Base-by-base conservation (phyloP, 2,113 vertebrate species). In the Choloepus hoffmanni region DNA sequence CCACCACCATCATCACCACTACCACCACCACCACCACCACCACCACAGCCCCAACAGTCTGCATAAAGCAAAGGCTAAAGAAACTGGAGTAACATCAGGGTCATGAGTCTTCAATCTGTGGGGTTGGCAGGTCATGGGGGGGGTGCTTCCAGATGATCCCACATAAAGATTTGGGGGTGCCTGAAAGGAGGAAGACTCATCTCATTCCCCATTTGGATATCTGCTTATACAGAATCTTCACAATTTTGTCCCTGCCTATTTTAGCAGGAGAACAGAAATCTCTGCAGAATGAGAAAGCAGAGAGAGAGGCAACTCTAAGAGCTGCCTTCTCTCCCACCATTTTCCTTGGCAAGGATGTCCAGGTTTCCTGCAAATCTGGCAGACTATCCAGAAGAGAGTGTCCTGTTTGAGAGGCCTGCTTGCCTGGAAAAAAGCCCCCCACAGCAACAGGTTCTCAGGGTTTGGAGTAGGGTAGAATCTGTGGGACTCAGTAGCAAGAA, bases 401-500 rank as follows among this genome's bases (percentile, higher is more conserved):
- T 43, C 30, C 23, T 18, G 0, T 3, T 15, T 3, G 15, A 53
- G 33, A 53, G 33, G 11, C 23, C 60, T 21, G 87, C 15, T 30
- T 13, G 21, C 21, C 8, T 3, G 28, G 48, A 68, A 28, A n/a
- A 36, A n/a, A 43, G 45, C 24, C 5, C 8, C 8, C 19, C 15
- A 0, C 9, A 3, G 26, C 19, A 10, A 3, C 19, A 21, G 48
- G 48, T 28, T 53, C 16, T 7, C 45, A 36, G 48, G 33, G 3
- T 0, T 0, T 6, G 7, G 36, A 7, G 43, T 3, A 0, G 2
- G 72, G 79, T 3, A 19, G 40, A 48, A 9, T 7, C 26, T 5
- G 15, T 18, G 15, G 55, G 55, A 58, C 55, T 0, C 14, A 30
- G 40, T 3, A 26, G 18, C 5, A 13, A 16, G 3, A 53, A 26